A percentile compares a stretch with the other conserved stretches of the same genome.
These are phyloP conservation scores for Osmoderma eremita DNA, from an alignment of 2,888 invertebrate genomes.

Conservation along the genomic window DNA sequence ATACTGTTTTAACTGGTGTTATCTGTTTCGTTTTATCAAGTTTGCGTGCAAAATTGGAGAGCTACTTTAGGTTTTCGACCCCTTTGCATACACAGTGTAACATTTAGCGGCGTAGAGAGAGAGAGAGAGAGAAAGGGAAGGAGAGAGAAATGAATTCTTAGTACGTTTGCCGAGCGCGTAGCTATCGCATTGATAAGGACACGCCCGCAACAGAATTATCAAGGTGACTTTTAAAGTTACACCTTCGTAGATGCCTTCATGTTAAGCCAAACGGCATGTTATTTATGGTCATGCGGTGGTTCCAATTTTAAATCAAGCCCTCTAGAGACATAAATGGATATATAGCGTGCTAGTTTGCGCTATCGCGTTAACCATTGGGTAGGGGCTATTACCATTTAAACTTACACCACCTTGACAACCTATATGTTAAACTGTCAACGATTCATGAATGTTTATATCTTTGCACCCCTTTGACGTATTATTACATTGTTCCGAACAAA, in stretches of 20 bases:
- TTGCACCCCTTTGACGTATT: no score
- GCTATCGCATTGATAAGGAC: conserved; percentile 12
- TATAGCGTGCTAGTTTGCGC: conserved; percentile 15
- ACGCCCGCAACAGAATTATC: conserved; percentile 20
- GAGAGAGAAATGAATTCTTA: not conserved
- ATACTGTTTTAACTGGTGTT: no score
- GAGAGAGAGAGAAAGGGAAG: not conserved
- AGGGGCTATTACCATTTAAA: no score
- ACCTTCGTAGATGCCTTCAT: conserved; percentile 5
- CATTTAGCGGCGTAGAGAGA: not conserved
- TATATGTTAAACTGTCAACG: no score
- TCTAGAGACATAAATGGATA: conserved; percentile 27
- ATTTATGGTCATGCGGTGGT: conserved; percentile 14
- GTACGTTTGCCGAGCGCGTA: conserved; percentile 11
- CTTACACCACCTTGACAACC: no score
- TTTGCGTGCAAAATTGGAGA: not conserved
- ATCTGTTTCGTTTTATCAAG: no score
- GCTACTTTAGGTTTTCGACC: conserved; percentile 2
- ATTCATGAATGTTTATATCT: no score
- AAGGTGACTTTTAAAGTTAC: conserved; percentile 19
- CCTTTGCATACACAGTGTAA: not conserved
- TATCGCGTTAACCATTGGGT: conserved; percentile 8
- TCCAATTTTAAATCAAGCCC: conserved; percentile 24
- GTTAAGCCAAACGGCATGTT: conserved; percentile 26
- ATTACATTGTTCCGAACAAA: no score